Percentiles rank a stretch among this genome's conserved stretches.
These are phyloP conservation scores for Zaprionus vittiger DNA, from an alignment of 1,140 invertebrate genomes.

Conservation along the genomic window DNA sequence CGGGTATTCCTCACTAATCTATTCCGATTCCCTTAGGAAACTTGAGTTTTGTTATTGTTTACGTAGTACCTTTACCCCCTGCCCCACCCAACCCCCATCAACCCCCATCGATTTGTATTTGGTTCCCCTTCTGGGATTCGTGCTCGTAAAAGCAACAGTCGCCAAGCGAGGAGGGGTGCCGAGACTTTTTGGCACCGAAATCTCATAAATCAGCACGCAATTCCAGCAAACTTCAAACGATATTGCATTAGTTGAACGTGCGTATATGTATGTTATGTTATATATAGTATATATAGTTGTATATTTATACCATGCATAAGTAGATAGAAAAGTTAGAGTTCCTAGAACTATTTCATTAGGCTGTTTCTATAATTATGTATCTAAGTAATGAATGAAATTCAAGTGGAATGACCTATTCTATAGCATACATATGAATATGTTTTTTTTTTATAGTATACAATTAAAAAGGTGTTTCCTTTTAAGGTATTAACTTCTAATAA, in stretches of 20 bases:
- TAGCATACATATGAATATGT: too few species aligned
- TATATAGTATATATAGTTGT: slow-evolving; percentile 1
- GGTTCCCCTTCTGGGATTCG: background rate
- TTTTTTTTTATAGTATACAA: too few species aligned
- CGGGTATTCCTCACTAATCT: background rate
- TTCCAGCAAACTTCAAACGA: slow-evolving; percentile 22
- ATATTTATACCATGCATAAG: background rate
- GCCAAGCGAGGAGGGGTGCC: background rate
- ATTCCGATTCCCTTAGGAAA: background rate
- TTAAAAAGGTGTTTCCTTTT: too few species aligned
- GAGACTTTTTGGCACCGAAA: slow-evolving; percentile 9
- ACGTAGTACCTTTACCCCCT: background rate
- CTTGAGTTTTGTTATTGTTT: background rate
- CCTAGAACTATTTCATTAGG: slow-evolving; percentile 1
- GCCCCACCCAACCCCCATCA: too few species aligned
- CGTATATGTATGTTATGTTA: background rate
- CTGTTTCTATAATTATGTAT: too few species aligned
- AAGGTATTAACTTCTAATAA: too few species aligned
- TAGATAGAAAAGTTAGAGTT: too few species aligned
- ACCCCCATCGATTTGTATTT: background rate
- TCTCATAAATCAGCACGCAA: slow-evolving; percentile 36
- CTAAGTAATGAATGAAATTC: too few species aligned
- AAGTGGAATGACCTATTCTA: too few species aligned
- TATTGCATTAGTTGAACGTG: background rate
- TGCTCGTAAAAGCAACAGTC: slow-evolving; percentile 1